Conservation (phyloP, 2,113 vertebrate species). For the Hippoglossus stenolepis region DNA sequence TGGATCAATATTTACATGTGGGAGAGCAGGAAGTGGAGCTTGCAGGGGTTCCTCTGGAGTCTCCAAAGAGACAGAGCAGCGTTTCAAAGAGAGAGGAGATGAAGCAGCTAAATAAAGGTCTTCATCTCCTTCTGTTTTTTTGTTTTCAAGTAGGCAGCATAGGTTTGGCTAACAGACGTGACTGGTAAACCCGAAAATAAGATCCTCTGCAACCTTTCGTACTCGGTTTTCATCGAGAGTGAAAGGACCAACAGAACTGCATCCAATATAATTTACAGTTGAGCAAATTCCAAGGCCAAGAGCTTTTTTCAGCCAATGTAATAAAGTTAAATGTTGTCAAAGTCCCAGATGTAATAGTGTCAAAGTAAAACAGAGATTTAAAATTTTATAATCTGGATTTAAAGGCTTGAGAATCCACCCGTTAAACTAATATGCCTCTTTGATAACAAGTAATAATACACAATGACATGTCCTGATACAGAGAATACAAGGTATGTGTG, state of each 20-base stretch:
- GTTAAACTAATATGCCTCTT: no score
- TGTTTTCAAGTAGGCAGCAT: slow-evolving; percentile 39
- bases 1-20: slow-evolving; percentile 71
- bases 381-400: slow-evolving; percentile 40
- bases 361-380: slow-evolving; percentile 21
- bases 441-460: no score
- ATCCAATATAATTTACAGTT: slow-evolving; percentile 47
- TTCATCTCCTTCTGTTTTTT: slow-evolving; percentile 29
- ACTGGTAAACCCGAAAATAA: slow-evolving; percentile 57
- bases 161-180: slow-evolving; percentile 42
- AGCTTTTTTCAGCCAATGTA: slow-evolving; percentile 51
- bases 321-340: slow-evolving; percentile 35
- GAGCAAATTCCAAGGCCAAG: slow-evolving; percentile 18
- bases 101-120: slow-evolving; percentile 60
- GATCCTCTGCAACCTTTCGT: slow-evolving; percentile 21
- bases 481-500: background rate
- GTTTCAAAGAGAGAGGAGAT: slow-evolving; percentile 37
- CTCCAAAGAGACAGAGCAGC: slow-evolving; percentile 52
- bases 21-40: slow-evolving; percentile 49
- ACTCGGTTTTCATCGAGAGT: background rate
- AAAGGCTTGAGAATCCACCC: slow-evolving; percentile 17
- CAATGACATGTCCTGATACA: no score
- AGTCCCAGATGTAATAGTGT: slow-evolving; percentile 25
- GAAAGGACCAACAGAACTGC: slow-evolving; percentile 48
- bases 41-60: slow-evolving; percentile 54